These are phyloP conservation scores for Athalia circularis DNA, from an alignment of 2,888 invertebrate species.

Conservation along the genomic window DNA sequence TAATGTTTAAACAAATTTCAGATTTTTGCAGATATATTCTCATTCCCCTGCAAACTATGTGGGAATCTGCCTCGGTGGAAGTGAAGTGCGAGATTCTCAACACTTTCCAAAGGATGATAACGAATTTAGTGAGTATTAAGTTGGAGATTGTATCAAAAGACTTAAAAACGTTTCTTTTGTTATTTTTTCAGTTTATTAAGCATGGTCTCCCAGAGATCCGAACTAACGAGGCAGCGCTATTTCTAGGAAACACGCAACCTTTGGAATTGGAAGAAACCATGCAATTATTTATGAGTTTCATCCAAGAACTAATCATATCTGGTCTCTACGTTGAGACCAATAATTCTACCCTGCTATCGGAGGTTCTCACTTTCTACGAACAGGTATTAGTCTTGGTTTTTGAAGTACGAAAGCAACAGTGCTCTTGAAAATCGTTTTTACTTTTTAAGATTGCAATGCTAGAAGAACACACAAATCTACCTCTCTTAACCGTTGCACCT, in stretches of 20 bases:
- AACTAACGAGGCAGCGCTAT: slow-evolving; percentile 59
- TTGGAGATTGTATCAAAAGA: not conserved
- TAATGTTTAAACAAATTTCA: slow-evolving; percentile 47
- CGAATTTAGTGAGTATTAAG: slow-evolving; percentile 62
- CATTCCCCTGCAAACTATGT: slow-evolving; percentile 63
- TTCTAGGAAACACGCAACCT: slow-evolving; percentile 60
- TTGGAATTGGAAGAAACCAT: slow-evolving; percentile 59
- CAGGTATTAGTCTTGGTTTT: slow-evolving; percentile 53
- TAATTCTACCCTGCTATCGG: slow-evolving; percentile 58
- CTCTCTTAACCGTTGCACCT: slow-evolving; percentile 65
- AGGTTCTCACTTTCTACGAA: slow-evolving; percentile 67
- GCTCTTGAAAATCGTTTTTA: not conserved
- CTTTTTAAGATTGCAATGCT: slow-evolving; percentile 54
- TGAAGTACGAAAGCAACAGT: not conserved
- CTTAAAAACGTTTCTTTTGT: not conserved
- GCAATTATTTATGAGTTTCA: slow-evolving; percentile 54
- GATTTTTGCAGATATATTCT: slow-evolving; percentile 64
- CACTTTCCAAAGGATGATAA: slow-evolving; percentile 58
- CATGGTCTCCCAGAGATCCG: slow-evolving; percentile 55
- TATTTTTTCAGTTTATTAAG: slow-evolving; percentile 58
- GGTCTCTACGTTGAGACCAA: slow-evolving; percentile 64
- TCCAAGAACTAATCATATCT: slow-evolving; percentile 59
- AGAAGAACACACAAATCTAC: slow-evolving; percentile 55
- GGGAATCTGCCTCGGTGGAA: slow-evolving; percentile 61
- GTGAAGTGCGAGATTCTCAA: slow-evolving; percentile 66